Conservation (phyloP, 2,888 invertebrate species). For the Drosophila colorata region DNA sequence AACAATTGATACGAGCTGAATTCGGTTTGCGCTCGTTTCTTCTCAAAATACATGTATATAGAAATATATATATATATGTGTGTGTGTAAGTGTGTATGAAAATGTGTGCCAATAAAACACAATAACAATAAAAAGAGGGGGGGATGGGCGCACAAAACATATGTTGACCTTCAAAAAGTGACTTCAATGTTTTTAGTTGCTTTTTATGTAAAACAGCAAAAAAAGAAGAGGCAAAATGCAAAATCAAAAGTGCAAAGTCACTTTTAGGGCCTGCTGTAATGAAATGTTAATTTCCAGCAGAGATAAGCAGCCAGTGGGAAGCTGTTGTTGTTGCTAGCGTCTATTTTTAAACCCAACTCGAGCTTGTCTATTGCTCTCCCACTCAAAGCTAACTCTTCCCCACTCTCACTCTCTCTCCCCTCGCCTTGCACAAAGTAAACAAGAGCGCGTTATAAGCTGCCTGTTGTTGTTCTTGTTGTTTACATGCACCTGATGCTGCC, state of each 20-base stretch:
- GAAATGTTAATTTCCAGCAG: slow-evolving; percentile 42
- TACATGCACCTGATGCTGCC: slow-evolving; percentile 50
- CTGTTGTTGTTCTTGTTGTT: slow-evolving; percentile 30
- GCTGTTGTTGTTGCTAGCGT: background rate
- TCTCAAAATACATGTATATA: background rate
- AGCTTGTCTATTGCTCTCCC: slow-evolving; percentile 2
- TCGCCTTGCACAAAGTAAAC: background rate
- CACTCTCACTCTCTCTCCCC: too few relatives aligned
- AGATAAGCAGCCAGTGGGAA: background rate
- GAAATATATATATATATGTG: background rate
- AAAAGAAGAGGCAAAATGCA: slow-evolving; percentile 25
- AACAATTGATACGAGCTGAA: slow-evolving; percentile 34
- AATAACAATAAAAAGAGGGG: slow-evolving; percentile 32
- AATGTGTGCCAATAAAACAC: slow-evolving; percentile 60
- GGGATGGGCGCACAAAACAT: slow-evolving; percentile 35
- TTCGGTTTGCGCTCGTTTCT: slow-evolving; percentile 51
- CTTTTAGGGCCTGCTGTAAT: slow-evolving; percentile 24
- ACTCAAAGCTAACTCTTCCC: too few relatives aligned
- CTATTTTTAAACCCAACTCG: slow-evolving; percentile 21
- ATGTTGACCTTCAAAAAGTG: slow-evolving; percentile 63
- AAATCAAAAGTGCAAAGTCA: slow-evolving; percentile 64
- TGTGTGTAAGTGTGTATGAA: slow-evolving; percentile 5
- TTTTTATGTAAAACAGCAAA: slow-evolving; percentile 15
- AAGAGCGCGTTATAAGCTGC: slow-evolving; percentile 16
- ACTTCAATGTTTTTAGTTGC: slow-evolving; percentile 26